Evolutionary conservation across 2,113 vertebrate species (phyloP), one percentile per base, ranked within the genome.

Genomic region (Silurus asotus): DNA sequence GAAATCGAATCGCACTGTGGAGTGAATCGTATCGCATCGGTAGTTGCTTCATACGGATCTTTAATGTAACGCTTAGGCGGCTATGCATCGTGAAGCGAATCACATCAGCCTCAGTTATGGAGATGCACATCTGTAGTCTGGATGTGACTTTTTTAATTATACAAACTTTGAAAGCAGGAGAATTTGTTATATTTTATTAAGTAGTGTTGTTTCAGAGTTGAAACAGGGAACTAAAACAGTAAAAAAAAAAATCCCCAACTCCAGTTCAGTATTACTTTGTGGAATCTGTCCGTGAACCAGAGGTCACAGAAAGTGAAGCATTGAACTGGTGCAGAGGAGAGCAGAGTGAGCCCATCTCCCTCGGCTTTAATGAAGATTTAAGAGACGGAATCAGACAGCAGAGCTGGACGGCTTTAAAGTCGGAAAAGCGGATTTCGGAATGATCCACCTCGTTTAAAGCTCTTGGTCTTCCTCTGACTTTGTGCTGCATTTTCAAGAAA

Each of bases 351-450:
- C 69, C 89, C 85, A 37, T 83, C 78, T 81, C 62, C 20, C 79
- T 48, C 28, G 58, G 61, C 79, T 88, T 89, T 93, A 93, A 91
- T 91, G 90, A 93, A 91, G 62, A 59, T 91, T 91, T 78, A 86
- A 64, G 49, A 87, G 88, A 90, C 88, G 91, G 77, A 87, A 92
- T 92, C 88, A 89, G 88, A 87, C 86, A 90, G 86, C 37, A 48
- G 82, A 90, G 89, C 89, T 70, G 62, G 82, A 82, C 70, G 83
- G 85, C 83, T 89, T 83, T 87, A 88, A 91, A 88, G 90, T 90
- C 91, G 91, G 88, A 58, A 28, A 87, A 64, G 87, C 37, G 89
- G 89, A 90, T 91, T 83, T 88, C 64, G 81, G 83, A 82, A 69
- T 89, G 91, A 92, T 91, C 88, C 90, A 89, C 28, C 76, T 85